Evolutionary conservation across 2,797 vertebrate genomes (phyloP), one percentile per base, ranked within the genome.

Genomic region (Gymnoscopelus microlampas): DNA sequence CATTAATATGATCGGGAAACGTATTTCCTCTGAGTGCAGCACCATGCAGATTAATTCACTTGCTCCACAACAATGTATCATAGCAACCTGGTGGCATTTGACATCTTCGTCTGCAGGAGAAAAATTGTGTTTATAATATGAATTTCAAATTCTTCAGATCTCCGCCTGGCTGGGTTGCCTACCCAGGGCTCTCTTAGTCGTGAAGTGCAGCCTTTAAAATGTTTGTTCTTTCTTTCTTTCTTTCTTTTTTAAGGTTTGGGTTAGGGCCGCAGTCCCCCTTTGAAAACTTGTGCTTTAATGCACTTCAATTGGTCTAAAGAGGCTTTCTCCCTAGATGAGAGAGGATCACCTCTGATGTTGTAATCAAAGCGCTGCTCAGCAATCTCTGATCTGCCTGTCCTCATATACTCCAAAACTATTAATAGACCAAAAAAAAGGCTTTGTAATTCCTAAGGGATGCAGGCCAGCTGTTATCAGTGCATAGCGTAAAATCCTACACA

Each of bases 331-430:
- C 74, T 29, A 55, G 58, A 59, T 74, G 78, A 83, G 57, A 74
- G 67, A 84, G 74, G 35, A 70, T 67, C 78, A 79, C 35, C 63
- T 90, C 83, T 91, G 83, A 89, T 89, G 78, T 79, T 82, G 78
- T 82, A 87, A 92, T 91, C 89, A 91, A 91, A 89, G 85, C 83
- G 72, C 66, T 75, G 74, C 85, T 83, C 84, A 81, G 80, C 68
- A 87, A 84, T 88, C 85, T 89, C 74, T 83, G 73, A 89, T 88
- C 70, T 84, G 75, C 79, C 74, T 77, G 74, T 89, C 74, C 75
- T 71, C 85, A 86, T 71, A 50, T 80, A 83, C 71, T 82, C 72
- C 66, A 87, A 67, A 82, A 88, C 84, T 84, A 87, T 87, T 87
- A 85, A 91, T 90, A 88, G 86, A 88, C 73, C 63, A 79, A 83